Percentiles rank a stretch among this genome's conserved stretches.
Evolutionary conservation across 23 tunicate genomes (phyloP).

Genomic region (Phallusia fumigata): DNA sequence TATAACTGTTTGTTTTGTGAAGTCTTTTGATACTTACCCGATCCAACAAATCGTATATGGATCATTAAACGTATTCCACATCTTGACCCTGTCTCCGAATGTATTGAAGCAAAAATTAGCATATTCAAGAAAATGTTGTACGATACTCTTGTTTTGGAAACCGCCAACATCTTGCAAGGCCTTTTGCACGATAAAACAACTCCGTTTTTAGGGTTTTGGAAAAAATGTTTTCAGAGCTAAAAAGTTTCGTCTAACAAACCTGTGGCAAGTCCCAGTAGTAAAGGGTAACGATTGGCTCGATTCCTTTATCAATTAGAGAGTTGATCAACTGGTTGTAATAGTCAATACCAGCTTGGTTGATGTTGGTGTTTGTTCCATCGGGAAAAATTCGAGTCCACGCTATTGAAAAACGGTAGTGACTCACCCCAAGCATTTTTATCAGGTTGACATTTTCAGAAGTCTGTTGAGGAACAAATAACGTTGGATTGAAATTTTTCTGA

Average conservation of each 20-base stretch:
- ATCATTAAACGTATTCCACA: constrained; percentile 99
- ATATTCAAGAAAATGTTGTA: constrained; percentile 65
- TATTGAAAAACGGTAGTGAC: constrained; percentile 86
- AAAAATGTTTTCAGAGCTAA: no score
- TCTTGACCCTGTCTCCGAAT: constrained; percentile 93
- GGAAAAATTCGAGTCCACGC: constrained; percentile 90
- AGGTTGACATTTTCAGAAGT: constrained; percentile 61
- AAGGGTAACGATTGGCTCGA: constrained; percentile 85
- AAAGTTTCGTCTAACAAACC: no score
- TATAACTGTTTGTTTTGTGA: no score
- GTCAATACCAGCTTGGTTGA: constrained; percentile 52
- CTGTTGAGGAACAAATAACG: not conserved
- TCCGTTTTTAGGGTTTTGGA: no score
- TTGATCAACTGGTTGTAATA: constrained; percentile 88
- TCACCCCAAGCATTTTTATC: constrained; percentile 75
- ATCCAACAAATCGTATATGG: constrained; percentile 77
- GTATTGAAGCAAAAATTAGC: constrained; percentile 78
- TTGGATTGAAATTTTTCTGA: not conserved
- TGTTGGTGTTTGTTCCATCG: constrained; percentile 48
- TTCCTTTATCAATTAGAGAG: constrained; percentile 54
- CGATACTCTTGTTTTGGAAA: constrained; percentile 63
- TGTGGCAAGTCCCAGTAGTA: constrained; percentile 96
- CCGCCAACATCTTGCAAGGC: constrained; percentile 80
- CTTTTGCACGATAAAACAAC: constrained; percentile 13
- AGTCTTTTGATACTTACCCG: constrained; percentile 34